A percentile compares a stretch with the other conserved stretches of the same genome.
phyloP scores from a whole-genome alignment of 2,113 vertebrate species.

The Podiceps cristatus region DNA sequence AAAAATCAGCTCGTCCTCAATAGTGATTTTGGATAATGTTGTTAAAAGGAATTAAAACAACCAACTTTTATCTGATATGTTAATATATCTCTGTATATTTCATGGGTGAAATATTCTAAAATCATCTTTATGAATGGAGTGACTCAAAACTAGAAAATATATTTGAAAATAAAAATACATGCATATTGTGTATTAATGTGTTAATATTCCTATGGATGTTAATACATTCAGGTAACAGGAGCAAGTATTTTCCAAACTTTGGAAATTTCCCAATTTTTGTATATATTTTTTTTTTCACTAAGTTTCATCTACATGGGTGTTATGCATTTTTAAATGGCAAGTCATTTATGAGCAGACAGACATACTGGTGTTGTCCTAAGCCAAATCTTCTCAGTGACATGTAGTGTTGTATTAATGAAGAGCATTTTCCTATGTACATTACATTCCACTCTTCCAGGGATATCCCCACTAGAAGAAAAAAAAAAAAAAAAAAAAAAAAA shows the following conservation, averaged over 20 bases:
- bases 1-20: neutral
- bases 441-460: neutral
- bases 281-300: too few species aligned
- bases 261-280: neutral
- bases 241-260: neutral
- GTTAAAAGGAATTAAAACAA: neutral
- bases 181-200: neutral
- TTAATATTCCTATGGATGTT: neutral
- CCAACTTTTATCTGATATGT: neutral
- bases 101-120: neutral
- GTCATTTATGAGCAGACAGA: neutral
- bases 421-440: neutral
- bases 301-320: neutral
- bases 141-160: neutral
- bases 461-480: neutral
- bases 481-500: too few species aligned
- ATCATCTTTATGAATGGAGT: neutral
- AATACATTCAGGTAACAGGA: neutral
- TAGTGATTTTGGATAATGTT: neutral
- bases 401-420: neutral
- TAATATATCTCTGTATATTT: neutral
- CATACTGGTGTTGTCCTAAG: neutral
- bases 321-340: neutral
- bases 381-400: neutral
- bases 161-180: neutral